Evolutionary conservation across 2,797 vertebrate genomes (phyloP), one percentile per base, ranked within the genome.

Genomic region (Epinephelus malabaricus): DNA sequence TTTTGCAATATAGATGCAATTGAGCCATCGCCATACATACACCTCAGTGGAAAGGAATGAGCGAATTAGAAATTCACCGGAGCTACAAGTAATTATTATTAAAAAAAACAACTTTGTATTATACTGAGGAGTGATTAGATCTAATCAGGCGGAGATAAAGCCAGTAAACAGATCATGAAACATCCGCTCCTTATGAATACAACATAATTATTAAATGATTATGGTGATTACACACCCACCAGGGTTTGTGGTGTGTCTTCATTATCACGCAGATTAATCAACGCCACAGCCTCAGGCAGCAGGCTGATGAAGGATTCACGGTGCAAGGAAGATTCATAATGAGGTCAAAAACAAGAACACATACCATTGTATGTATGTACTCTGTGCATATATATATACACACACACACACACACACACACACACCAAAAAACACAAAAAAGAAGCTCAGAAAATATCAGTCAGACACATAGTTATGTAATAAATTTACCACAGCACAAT

Each of bases 151-250:
- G 79, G 51, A 79, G 81, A 88, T 90, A 87, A 88, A 87, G 79
- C 86, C 59, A 85, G 78, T 88, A 90, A 93, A 92, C 86, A 89
- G 73, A 88, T 92, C 83, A 90, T 79, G 82, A 93, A 82, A 80
- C 87, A 81, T 69, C 69, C 25, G 17, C 62, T 87, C 74, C 75
- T 89, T 83, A 86, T 91, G 90, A 89, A 85, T 90, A 90, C 89
- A 90, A 85, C 78, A 75, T 88, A 89, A 92, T 94, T 93, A 94
- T 92, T 90, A 92, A 91, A 83, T 85, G 87, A 94, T 92, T 92
- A 91, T 69, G 81, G 79, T 85, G 85, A 92, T 90, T 86, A 87
- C 61, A 88, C 88, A 81, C 90, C 89, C 92, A 91, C 89, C 47
- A 79, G 82, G 81, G 69, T 85, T 86, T 88, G 80, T 72, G 70